Evolutionary conservation across 1,140 invertebrate genomes (phyloP).

Genomic region (Conus ventricosus): DNA sequence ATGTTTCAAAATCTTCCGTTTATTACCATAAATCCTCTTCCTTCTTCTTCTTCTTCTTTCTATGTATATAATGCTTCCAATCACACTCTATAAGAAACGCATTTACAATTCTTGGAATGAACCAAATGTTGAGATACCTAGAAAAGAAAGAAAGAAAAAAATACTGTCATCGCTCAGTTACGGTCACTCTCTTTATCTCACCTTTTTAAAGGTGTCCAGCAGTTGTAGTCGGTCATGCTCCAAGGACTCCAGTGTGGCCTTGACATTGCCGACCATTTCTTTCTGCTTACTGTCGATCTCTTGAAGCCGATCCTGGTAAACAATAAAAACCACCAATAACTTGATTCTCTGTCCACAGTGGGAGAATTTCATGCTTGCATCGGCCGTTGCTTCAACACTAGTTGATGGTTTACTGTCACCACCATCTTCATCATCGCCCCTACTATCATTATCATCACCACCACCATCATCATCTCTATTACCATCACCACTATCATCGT

Average conservation of each 20-base stretch:
- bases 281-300: slow-evolving; percentile 70
- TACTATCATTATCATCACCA: background rate
- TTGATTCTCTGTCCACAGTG: background rate
- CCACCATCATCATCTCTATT: background rate
- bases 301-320: slow-evolving; percentile 64
- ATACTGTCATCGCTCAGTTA: too few species aligned
- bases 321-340: background rate
- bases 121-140: too few species aligned
- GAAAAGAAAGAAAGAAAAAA: too few species aligned
- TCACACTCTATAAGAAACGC: too few species aligned
- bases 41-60: too few species aligned
- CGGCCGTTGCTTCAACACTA: too few species aligned
- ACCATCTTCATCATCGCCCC: too few species aligned
- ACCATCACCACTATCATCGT: background rate
- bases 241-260: slow-evolving; percentile 62
- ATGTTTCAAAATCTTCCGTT: too few species aligned
- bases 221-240: slow-evolving; percentile 61
- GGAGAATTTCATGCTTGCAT: background rate
- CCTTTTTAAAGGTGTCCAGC: slow-evolving; percentile 65
- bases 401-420: too few species aligned
- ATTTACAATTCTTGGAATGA: too few species aligned
- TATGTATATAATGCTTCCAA: too few species aligned
- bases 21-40: too few species aligned
- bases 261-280: slow-evolving; percentile 65
- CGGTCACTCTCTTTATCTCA: slow-evolving; percentile 26